Percentiles rank a stretch among this genome's conserved stretches.
These are phyloP conservation scores for Hyposoter dolosus DNA, from an alignment of 2,888 invertebrate genomes.

Conservation along the genomic window DNA sequence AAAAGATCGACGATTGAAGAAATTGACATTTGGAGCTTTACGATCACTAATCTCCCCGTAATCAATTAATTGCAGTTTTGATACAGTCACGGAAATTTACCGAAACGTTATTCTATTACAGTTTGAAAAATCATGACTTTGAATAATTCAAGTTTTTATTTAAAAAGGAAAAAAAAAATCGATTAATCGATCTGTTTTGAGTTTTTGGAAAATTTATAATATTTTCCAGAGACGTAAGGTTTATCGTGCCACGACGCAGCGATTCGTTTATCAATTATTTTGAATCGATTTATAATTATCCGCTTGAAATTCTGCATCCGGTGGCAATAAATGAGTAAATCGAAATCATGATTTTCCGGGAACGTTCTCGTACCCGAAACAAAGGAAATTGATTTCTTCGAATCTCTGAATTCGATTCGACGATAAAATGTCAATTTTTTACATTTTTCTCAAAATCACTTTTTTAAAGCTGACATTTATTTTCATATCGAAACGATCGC, in stretches of 20 bases:
- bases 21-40: constrained; percentile 1
- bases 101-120: background rate
- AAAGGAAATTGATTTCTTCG: background rate
- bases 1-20: background rate
- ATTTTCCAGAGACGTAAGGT: background rate
- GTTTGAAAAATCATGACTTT: background rate
- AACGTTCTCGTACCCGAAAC: background rate
- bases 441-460: background rate
- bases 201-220: background rate
- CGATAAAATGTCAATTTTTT: background rate
- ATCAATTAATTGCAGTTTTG: constrained; percentile 19
- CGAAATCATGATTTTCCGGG: constrained; percentile 4
- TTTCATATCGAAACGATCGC: background rate
- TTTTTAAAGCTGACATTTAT: background rate
- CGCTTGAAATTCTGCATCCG: constrained; percentile 11
- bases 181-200: background rate
- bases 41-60: background rate
- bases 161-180: background rate
- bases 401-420: background rate
- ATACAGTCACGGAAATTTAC: constrained; percentile 8
- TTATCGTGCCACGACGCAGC: background rate
- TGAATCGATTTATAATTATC: constrained; percentile 45
- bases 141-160: background rate
- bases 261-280: constrained; percentile 25
- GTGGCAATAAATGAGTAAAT: background rate